Base-by-base conservation (phyloP, 2,888 invertebrate species). In the Gnatocerus cornutus region DNA sequence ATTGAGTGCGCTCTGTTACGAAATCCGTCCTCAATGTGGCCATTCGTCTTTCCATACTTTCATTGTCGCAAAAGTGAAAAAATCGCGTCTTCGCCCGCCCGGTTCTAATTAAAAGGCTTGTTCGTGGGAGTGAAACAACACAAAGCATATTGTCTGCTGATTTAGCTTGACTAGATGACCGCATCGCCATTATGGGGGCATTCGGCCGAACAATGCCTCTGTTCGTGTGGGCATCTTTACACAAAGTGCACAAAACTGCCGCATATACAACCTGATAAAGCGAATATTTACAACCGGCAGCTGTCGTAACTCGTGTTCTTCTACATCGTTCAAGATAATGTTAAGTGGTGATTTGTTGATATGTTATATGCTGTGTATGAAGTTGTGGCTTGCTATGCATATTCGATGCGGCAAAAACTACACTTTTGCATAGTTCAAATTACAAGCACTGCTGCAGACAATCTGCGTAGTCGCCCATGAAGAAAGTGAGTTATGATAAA, bases 1-100 rank as follows among this genome's bases (percentile, higher is more conserved):
- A 73, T 75, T 74, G 71, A 41, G 64, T 70, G 73, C 72, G 71
- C 73, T 74, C 48, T 53, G 50, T 55, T 70, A 48, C 41, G 65
- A 75, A 75, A 73, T 69, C 71, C 75, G 68, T 64, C 70, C 53
- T 69, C 70, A 53, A 74, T 74, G 72, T 68, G 68, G 69, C 62
- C 69, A 66, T 71, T 73, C 71, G 65, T 68, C 68, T 71, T 65
- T 70, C 69, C n/a, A 33, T 33, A 33, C 33, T 33, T 33, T n/a
- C n/a, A n/a, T n/a, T n/a, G n/a, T n/a, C n/a, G n/a, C n/a, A 33
- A 33, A 33, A 33, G 33, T 21, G n/a, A 53, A 53, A 37, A 53
- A 12, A 13, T 14, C 37, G 52, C 30, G 5, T n/a, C 30, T 13
- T n/a, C 33, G n/a, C n/a, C 10, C 55, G 39, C 33, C 13, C 53